These are phyloP conservation scores for Ophioninae sp. DNA, from an alignment of 2,888 invertebrate species.

Conservation along the genomic window DNA sequence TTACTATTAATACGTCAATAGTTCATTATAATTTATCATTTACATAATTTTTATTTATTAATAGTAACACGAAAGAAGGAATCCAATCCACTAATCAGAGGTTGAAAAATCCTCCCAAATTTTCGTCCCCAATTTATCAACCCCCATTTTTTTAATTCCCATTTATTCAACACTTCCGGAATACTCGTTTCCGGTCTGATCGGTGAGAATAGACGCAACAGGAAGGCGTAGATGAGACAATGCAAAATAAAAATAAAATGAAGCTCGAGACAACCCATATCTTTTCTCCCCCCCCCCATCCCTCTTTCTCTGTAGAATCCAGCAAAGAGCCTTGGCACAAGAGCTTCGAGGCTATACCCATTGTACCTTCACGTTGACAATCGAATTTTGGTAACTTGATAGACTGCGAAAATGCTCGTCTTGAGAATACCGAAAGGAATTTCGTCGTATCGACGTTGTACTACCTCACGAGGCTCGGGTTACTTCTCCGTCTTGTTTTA, in stretches of 20 bases:
- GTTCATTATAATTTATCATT: no score
- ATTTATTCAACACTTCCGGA: not conserved
- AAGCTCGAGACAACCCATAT: not conserved
- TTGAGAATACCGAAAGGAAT: constrained; percentile 30
- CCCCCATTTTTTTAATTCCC: no score
- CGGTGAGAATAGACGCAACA: not conserved
- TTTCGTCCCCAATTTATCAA: no score
- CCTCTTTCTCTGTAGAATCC: constrained; percentile 12
- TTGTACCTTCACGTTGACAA: constrained; percentile 40
- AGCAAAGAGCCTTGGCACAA: constrained; percentile 24
- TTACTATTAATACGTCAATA: no score
- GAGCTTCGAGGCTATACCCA: constrained; percentile 8
- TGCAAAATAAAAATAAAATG: constrained; percentile 5
- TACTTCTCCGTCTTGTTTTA: not conserved
- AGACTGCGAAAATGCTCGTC: constrained; percentile 33
- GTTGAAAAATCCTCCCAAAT: no score
- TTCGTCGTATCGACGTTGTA: not conserved
- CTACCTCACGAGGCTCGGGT: not conserved
- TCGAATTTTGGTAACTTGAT: constrained; percentile 46
- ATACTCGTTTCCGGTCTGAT: not conserved
- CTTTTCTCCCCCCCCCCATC: not conserved
- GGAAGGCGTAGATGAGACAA: constrained; percentile 9
- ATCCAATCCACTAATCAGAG: no score
- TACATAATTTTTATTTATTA: no score
- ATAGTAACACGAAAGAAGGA: no score